A percentile compares a stretch with the other conserved stretches of the same genome.
These are phyloP conservation scores for Catharus fuscescens DNA, from an alignment of 2,113 vertebrate genomes.

Conservation along the genomic window DNA sequence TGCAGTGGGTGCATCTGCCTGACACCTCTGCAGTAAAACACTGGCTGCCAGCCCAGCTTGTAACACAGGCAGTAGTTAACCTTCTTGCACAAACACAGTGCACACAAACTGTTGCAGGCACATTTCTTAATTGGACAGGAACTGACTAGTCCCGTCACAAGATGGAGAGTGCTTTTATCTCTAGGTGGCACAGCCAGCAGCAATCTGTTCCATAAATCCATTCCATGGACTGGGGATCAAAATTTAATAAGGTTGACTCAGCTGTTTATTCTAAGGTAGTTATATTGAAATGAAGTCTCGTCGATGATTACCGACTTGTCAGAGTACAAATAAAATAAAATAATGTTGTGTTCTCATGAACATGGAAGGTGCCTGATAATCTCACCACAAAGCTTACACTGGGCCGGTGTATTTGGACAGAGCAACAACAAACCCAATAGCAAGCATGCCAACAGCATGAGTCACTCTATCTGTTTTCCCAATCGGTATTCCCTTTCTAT, in stretches of 20 bases:
- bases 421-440: background rate
- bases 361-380: background rate
- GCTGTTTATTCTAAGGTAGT: background rate
- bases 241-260: background rate
- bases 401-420: background rate
- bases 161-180: background rate
- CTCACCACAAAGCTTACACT: background rate
- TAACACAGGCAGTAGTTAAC: background rate
- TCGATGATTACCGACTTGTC: background rate
- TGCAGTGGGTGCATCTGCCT: background rate
- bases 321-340: background rate
- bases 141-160: background rate
- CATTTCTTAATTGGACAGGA: background rate
- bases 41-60: background rate
- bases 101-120: background rate
- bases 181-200: background rate
- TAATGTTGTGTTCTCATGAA: background rate
- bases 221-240: background rate
- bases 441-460: background rate
- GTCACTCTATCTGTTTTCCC: conserved; percentile 12
- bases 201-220: background rate
- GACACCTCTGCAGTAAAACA: background rate
- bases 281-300: background rate
- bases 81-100: background rate
- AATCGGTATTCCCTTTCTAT: conserved; percentile 42